A percentile compares a stretch with the other conserved stretches of the same genome.
Evolutionary conservation across 2,888 invertebrate species (phyloP).

Genomic region (Lycaena phlaeas): DNA sequence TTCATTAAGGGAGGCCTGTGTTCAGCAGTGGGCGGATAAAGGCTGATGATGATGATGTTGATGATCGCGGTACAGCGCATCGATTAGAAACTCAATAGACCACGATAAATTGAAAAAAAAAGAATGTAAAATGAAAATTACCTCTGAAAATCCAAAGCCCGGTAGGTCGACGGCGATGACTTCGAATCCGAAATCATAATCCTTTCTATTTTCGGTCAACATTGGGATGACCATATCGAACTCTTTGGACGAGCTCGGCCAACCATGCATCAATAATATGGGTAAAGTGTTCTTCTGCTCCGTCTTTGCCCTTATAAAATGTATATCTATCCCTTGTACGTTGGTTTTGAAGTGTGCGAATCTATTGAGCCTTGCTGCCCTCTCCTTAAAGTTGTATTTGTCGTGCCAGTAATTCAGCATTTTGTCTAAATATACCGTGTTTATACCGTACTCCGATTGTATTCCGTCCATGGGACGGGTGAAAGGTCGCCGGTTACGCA

Average conservation of each 20-base stretch:
- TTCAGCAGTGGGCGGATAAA: no score
- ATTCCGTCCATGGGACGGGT: conserved; percentile 77
- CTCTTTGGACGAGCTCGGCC: conserved; percentile 90
- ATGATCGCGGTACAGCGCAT: no score
- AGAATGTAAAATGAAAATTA: no score
- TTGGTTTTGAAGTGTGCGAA: conserved; percentile 84
- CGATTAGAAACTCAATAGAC: no score
- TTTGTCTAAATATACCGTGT: conserved; percentile 77
- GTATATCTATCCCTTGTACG: conserved; percentile 81
- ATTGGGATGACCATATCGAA: conserved; percentile 83
- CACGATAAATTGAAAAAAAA: no score
- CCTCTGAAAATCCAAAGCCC: conserved; percentile 81
- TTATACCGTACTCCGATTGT: conserved; percentile 88
- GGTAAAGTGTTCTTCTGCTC: conserved; percentile 63
- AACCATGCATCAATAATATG: conserved; percentile 84
- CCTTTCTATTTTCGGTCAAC: conserved; percentile 68
- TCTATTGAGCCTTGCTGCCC: conserved; percentile 78
- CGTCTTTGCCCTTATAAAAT: conserved; percentile 82
- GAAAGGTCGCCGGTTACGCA: conserved; percentile 63
- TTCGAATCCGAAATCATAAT: conserved; percentile 77
- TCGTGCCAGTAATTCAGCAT: conserved; percentile 84
- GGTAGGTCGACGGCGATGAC: conserved; percentile 78
- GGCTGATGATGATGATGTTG: no score
- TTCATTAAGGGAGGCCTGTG: no score
- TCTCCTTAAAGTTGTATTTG: conserved; percentile 76